A percentile compares a stretch with the other conserved stretches of the same genome.
Evolutionary conservation across 2,888 invertebrate species (phyloP).

Genomic region (Neuroscelio doddi): DNA sequence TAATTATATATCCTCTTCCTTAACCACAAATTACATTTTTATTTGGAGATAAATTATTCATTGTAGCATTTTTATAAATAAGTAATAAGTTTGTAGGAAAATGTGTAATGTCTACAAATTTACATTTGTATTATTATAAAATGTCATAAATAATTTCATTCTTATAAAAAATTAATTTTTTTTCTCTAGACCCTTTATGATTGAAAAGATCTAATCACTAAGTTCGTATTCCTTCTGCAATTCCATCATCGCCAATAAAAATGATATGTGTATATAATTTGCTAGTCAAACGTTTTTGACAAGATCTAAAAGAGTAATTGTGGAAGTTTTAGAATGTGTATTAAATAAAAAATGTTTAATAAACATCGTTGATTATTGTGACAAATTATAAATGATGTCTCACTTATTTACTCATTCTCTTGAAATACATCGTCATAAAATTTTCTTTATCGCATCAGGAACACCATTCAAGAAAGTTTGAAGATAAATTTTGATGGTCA

Average conservation of each 20-base stretch:
- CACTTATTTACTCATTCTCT: neutral
- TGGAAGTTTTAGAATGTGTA: conserved; percentile 44
- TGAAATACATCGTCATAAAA: neutral
- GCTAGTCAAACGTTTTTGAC: conserved; percentile 22
- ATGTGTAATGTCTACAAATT: no score
- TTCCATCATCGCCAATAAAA: conserved; percentile 13
- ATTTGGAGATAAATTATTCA: no score
- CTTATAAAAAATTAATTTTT: conserved; percentile 2
- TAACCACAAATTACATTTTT: no score
- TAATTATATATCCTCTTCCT: no score
- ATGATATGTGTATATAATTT: conserved; percentile 30
- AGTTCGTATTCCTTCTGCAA: conserved; percentile 24
- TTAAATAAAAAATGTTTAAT: conserved; percentile 41
- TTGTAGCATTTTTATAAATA: no score
- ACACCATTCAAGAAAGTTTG: no score
- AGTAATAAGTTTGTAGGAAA: no score
- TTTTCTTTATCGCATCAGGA: no score
- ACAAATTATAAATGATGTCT: conserved; percentile 2
- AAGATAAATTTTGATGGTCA: no score
- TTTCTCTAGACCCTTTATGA: conserved; percentile 23
- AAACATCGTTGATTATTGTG: conserved; percentile 46
- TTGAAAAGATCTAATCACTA: conserved; percentile 19
- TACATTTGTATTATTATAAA: no score
- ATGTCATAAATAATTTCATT: no score
- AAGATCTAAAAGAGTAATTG: conserved; percentile 34